These are phyloP conservation scores for Chaenogobius annularis DNA, from an alignment of 2,113 vertebrate genomes.

Conservation along the genomic window DNA sequence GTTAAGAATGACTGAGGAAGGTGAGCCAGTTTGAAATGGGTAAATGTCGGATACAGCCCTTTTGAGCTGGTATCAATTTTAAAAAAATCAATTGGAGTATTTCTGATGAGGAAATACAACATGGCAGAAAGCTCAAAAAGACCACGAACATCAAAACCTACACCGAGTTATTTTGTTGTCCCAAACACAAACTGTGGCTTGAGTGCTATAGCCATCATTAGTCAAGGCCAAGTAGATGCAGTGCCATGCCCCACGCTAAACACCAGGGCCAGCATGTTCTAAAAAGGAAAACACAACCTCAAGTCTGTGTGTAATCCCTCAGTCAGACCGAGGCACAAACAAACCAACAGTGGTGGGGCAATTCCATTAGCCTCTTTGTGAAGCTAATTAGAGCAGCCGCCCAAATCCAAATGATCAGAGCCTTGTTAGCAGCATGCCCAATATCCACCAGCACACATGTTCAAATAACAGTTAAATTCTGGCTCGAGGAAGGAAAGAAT, in stretches of 20 bases:
- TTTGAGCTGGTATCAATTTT: not conserved
- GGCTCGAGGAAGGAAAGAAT: constrained; percentile 11
- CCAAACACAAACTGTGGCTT: not conserved
- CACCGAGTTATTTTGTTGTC: not conserved
- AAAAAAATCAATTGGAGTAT: not conserved
- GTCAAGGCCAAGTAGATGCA: not conserved
- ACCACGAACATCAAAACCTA: not conserved
- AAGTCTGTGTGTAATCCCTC: not conserved
- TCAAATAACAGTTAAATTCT: constrained; percentile 24
- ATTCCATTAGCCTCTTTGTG: constrained; percentile 7
- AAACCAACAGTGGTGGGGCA: constrained; percentile 2
- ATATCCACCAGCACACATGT: constrained; percentile 20
- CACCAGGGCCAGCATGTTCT: not conserved
- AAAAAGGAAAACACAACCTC: not conserved
- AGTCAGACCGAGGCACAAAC: not conserved
- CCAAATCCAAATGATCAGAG: constrained; percentile 41
- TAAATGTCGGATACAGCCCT: not conserved
- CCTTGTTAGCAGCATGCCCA: constrained; percentile 36
- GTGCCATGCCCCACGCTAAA: not conserved
- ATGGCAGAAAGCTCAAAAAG: not conserved
- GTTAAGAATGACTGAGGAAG: no score
- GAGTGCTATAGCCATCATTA: not conserved
- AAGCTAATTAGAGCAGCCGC: constrained; percentile 41
- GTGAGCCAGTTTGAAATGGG: not conserved
- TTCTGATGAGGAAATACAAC: not conserved